These are phyloP conservation scores for Drosophila micromelanica DNA, from an alignment of 1,140 invertebrate species.

Conservation along the genomic window DNA sequence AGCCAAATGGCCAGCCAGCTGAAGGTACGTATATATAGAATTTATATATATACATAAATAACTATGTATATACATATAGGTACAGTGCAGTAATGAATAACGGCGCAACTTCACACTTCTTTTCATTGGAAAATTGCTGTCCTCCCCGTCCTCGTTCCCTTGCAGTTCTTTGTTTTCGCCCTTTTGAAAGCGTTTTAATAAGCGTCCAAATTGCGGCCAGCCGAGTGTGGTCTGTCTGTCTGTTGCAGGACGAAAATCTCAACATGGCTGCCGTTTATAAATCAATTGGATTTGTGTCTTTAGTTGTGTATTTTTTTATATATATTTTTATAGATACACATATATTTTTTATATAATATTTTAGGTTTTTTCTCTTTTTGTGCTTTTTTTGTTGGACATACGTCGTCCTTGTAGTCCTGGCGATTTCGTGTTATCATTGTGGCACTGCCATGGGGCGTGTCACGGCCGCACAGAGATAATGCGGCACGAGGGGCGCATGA, in stretches of 20 bases:
- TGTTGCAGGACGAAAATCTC: background rate
- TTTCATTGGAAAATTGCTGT: conserved; percentile 38
- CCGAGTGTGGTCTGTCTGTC: too few species aligned
- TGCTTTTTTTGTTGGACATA: conserved; percentile 12
- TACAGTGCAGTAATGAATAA: conserved; percentile 34
- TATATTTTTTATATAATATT: background rate
- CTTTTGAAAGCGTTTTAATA: conserved; percentile 40
- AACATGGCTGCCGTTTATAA: conserved; percentile 39
- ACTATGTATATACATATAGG: background rate
- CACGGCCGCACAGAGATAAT: conserved; percentile 28
- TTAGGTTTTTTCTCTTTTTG: background rate
- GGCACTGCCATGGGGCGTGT: conserved; percentile 32
- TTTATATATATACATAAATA: background rate
- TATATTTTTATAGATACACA: background rate
- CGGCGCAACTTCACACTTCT: conserved; percentile 43
- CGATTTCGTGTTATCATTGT: conserved; percentile 40
- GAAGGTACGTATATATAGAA: background rate
- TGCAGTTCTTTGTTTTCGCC: conserved; percentile 24
- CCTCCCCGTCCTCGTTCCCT: background rate
- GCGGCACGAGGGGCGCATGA: conserved; percentile 36
- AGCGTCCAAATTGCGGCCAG: conserved; percentile 28
- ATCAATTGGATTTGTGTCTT: conserved; percentile 46
- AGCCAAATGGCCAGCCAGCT: conserved; percentile 1
- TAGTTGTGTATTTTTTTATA: background rate
- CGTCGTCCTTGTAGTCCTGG: conserved; percentile 4